phyloP scores from a whole-genome alignment of 2,797 vertebrate genomes.

The Heterohyrax brucei region DNA sequence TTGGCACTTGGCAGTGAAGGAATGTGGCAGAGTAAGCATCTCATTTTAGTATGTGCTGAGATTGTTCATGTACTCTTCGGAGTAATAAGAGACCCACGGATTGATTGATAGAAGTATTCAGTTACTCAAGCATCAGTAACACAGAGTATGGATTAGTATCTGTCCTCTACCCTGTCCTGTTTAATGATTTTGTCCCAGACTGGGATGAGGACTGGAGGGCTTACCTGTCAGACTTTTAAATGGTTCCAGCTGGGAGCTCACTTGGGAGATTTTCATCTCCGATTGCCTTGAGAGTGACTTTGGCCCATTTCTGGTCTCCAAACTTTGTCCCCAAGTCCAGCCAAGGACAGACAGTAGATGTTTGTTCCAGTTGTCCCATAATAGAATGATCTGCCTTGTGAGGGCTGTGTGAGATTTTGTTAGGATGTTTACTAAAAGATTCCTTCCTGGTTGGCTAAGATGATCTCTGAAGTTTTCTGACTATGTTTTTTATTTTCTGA shows the following conservation, averaged over 20 bases:
- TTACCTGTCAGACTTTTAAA: neutral
- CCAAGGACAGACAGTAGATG: neutral
- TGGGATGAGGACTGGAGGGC: neutral
- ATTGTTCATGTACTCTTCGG: constrained; percentile 33
- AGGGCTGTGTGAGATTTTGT: neutral
- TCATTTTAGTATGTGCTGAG: constrained; percentile 63
- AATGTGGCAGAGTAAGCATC: neutral
- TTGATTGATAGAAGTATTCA: constrained; percentile 63
- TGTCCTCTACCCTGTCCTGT: neutral
- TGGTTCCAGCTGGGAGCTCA: neutral
- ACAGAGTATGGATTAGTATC: constrained; percentile 34
- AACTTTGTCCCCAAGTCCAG: neutral
- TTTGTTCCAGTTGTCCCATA: neutral
- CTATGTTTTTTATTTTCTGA: neutral
- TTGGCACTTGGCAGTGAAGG: neutral
- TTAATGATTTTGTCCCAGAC: constrained; percentile 1
- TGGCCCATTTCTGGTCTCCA: neutral
- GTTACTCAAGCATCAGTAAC: constrained; percentile 42
- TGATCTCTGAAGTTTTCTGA: neutral
- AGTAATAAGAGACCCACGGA: constrained; percentile 67
- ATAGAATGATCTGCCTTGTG: neutral
- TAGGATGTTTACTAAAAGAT: neutral
- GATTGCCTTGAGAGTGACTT: constrained; percentile 7
- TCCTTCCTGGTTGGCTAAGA: neutral
- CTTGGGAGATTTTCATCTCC: neutral